A percentile compares a stretch with the other conserved stretches of the same genome.
phyloP scores from a whole-genome alignment of 2,888 invertebrate species.

The Anthophora plumipes region DNA sequence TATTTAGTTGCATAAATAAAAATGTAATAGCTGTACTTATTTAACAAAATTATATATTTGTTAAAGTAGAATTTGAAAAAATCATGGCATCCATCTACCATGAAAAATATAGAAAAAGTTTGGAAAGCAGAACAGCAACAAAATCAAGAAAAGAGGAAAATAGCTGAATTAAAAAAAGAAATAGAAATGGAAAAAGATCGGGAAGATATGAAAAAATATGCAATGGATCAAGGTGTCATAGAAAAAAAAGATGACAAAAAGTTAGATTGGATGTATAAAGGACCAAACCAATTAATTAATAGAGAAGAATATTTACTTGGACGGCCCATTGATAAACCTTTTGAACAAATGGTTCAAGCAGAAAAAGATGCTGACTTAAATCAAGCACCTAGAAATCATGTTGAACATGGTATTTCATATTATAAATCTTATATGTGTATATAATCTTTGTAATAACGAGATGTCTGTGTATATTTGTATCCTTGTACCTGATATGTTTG shows the following conservation, averaged over 20 bases:
- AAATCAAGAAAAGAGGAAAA: constrained; percentile 89
- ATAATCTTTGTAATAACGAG: background rate
- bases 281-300: constrained; percentile 87
- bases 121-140: constrained; percentile 92
- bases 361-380: constrained; percentile 85
- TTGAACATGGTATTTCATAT: constrained; percentile 86
- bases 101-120: constrained; percentile 91
- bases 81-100: constrained; percentile 92
- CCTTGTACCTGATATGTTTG: background rate
- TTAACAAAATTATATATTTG: constrained; percentile 11
- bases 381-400: constrained; percentile 87
- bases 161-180: constrained; percentile 89
- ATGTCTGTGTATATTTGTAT: background rate
- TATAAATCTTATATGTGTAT: constrained; percentile 20
- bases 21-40: background rate
- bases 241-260: constrained; percentile 86
- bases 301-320: constrained; percentile 96
- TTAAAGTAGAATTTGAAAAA: constrained; percentile 89
- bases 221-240: constrained; percentile 86
- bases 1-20: background rate
- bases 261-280: constrained; percentile 96
- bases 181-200: constrained; percentile 88
- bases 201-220: constrained; percentile 88
- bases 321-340: constrained; percentile 91
- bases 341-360: constrained; percentile 88